These are phyloP conservation scores for Drosophila parthenogenetica DNA, from an alignment of 2,888 invertebrate species.

Conservation along the genomic window DNA sequence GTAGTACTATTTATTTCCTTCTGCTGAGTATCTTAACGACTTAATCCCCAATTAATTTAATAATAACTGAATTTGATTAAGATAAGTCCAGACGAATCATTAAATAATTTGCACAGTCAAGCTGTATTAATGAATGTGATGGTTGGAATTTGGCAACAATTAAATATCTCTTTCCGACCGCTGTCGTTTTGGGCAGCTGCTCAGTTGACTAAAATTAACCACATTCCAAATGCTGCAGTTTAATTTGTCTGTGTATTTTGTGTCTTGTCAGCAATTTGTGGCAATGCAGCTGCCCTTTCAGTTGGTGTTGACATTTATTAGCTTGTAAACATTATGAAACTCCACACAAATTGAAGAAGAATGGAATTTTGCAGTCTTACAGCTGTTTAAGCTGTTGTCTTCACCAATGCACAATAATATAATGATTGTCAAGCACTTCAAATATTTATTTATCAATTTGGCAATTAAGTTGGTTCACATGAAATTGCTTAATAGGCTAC, in stretches of 20 bases:
- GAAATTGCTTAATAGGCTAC: slow-evolving; percentile 45
- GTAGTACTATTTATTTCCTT: not conserved
- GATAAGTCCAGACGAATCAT: slow-evolving; percentile 7
- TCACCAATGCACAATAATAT: not conserved
- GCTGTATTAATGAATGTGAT: slow-evolving; percentile 1
- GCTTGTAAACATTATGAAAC: slow-evolving; percentile 48
- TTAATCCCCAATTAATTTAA: not conserved
- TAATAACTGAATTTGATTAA: slow-evolving; percentile 12
- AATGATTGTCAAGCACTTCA: slow-evolving; percentile 9
- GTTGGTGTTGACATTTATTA: slow-evolving; percentile 53
- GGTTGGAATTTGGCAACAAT: slow-evolving; percentile 10
- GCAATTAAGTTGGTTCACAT: slow-evolving; percentile 43
- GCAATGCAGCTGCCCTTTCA: slow-evolving; percentile 17
- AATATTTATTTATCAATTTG: slow-evolving; percentile 61
- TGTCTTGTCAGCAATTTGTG: slow-evolving; percentile 44
- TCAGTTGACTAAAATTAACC: slow-evolving; percentile 38
- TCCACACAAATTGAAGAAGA: not conserved
- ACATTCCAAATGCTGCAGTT: slow-evolving; percentile 56
- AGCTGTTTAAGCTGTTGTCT: slow-evolving; percentile 39
- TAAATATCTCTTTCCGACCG: slow-evolving; percentile 8
- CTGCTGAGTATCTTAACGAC: not conserved
- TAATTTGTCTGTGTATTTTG: slow-evolving; percentile 54
- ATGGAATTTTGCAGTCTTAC: slow-evolving; percentile 44
- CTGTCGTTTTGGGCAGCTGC: slow-evolving; percentile 37
- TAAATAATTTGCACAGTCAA: slow-evolving; percentile 26